Conservation (phyloP, 1,140 invertebrate genomes). For the Lordiphosa stackelbergi region DNA sequence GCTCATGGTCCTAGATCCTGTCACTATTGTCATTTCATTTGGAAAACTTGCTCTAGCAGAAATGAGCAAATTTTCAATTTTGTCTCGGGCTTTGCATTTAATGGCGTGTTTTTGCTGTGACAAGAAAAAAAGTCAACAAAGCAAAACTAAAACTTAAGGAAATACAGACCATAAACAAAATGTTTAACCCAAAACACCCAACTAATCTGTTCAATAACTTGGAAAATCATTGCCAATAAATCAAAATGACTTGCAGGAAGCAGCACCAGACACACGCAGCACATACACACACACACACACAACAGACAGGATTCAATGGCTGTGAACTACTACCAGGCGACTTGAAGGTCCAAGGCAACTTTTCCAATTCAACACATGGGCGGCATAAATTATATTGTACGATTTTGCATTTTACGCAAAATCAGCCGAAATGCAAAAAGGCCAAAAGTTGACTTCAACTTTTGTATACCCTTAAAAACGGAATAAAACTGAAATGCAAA, state of each 20-base stretch:
- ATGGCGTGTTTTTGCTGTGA: conserved; percentile 24
- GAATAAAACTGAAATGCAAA: neutral
- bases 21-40: conserved; percentile 62
- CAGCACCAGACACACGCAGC: conserved; percentile 18
- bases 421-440: conserved; percentile 54
- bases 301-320: conserved; percentile 30
- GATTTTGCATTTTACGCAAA: conserved; percentile 53
- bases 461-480: conserved; percentile 12
- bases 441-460: neutral
- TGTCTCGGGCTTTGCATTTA: conserved; percentile 58
- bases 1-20: conserved; percentile 17
- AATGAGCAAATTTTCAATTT: conserved; percentile 67
- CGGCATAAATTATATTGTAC: conserved; percentile 58
- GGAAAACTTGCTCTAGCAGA: conserved; percentile 60
- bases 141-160: conserved; percentile 56
- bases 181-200: conserved; percentile 53
- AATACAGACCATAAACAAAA: conserved; percentile 30
- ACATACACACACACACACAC: conserved; percentile 20
- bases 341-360: conserved; percentile 24
- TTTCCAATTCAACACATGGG: conserved; percentile 55
- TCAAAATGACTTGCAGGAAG: conserved; percentile 73
- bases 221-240: conserved; percentile 76
- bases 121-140: conserved; percentile 19
- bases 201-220: conserved; percentile 75
- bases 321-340: conserved; percentile 15